Conservation (phyloP, 2,888 invertebrate species). For the Sinelater perroti region DNA sequence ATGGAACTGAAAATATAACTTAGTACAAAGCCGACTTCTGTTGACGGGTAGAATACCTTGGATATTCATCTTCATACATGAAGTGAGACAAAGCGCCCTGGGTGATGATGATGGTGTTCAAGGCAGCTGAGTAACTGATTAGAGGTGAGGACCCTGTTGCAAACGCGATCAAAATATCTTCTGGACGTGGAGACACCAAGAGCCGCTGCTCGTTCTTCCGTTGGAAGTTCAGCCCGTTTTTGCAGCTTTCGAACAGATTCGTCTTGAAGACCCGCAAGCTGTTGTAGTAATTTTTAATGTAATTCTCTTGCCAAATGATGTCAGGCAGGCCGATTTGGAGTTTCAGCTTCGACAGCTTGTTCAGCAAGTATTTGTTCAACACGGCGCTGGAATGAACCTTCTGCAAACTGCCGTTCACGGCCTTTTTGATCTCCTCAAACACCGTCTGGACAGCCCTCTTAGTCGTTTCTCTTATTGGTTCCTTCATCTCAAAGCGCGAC, state of each 20-base stretch:
- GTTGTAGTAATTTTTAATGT: slow-evolving; percentile 59
- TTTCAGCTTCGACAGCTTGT: slow-evolving; percentile 61
- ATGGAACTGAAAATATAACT: slow-evolving; percentile 59
- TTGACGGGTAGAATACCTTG: slow-evolving; percentile 53
- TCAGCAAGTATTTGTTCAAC: slow-evolving; percentile 51
- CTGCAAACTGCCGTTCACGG: slow-evolving; percentile 45
- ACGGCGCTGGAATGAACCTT: slow-evolving; percentile 44
- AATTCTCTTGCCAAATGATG: slow-evolving; percentile 51
- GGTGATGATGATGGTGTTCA: slow-evolving; percentile 63
- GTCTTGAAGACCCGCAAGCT: slow-evolving; percentile 61
- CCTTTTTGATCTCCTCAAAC: slow-evolving; percentile 47
- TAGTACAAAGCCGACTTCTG: neutral
- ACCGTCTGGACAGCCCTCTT: slow-evolving; percentile 45
- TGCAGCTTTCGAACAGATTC: slow-evolving; percentile 64
- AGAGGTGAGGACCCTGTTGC: slow-evolving; percentile 42
- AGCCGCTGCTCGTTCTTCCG: slow-evolving; percentile 58
- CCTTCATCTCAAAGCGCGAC: slow-evolving; percentile 56
- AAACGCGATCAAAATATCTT: slow-evolving; percentile 50
- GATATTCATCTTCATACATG: slow-evolving; percentile 59
- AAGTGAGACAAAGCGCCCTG: slow-evolving; percentile 59
- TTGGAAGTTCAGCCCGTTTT: slow-evolving; percentile 61
- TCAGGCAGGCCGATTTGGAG: slow-evolving; percentile 62
- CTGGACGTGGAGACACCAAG: slow-evolving; percentile 54
- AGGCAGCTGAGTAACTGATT: slow-evolving; percentile 59
- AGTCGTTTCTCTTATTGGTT: slow-evolving; percentile 48